These are phyloP conservation scores for Chaetops frenatus DNA, from an alignment of 2,113 vertebrate genomes.

Conservation along the genomic window DNA sequence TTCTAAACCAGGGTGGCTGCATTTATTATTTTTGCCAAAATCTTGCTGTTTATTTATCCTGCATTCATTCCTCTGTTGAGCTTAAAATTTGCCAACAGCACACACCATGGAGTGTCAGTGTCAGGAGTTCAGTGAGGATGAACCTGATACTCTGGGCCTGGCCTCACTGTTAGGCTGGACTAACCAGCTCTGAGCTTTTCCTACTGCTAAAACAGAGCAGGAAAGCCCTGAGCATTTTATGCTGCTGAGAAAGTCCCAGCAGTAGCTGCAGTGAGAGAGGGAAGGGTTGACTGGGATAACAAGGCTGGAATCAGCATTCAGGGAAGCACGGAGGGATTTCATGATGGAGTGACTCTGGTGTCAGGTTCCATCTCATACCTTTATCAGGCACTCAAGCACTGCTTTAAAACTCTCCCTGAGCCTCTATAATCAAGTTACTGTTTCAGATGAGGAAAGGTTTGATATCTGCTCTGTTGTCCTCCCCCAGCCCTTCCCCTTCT, in stretches of 20 bases:
- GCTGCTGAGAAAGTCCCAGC: background rate
- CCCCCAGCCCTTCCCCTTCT: background rate
- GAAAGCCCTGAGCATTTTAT: background rate
- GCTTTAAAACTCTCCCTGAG: background rate
- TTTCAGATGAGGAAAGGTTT: background rate
- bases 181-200: background rate
- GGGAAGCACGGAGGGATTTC: background rate
- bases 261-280: background rate
- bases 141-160: background rate
- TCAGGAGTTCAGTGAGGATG: slow-evolving; percentile 10
- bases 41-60: slow-evolving; percentile 46
- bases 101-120: background rate
- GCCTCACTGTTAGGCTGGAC: background rate
- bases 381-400: background rate
- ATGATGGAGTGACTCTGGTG: background rate
- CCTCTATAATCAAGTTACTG: background rate
- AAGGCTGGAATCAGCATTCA: background rate
- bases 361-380: background rate
- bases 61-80: slow-evolving; percentile 6
- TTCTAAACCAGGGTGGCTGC: slow-evolving; percentile 47
- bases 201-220: background rate
- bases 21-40: slow-evolving; percentile 29
- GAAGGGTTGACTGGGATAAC: background rate
- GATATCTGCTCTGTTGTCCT: background rate
- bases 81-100: slow-evolving; percentile 28